Evolutionary conservation across 1,140 invertebrate genomes (phyloP).

Genomic region (Fopius arisanus): DNA sequence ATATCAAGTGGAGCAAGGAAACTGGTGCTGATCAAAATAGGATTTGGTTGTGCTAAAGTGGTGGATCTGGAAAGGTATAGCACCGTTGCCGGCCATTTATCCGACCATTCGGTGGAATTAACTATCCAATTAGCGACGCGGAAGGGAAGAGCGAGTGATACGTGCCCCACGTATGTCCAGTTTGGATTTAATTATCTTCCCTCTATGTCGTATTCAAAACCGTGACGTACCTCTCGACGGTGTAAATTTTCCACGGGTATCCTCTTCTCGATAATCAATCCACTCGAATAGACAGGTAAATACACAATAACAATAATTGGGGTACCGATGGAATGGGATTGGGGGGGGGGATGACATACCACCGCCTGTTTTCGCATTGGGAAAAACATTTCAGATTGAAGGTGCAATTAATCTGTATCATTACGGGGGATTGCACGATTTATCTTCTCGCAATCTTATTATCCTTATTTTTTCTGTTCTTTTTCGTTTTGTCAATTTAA

Average conservation of each 20-base stretch:
- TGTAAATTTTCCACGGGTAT: background rate
- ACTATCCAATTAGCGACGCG: slow-evolving; percentile 25
- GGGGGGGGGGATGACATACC: too few relatives aligned
- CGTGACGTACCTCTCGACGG: background rate
- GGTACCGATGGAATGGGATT: background rate
- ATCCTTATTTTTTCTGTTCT: background rate
- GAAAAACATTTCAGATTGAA: too few relatives aligned
- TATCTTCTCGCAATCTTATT: background rate
- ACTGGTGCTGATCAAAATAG: background rate
- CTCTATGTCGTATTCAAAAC: background rate
- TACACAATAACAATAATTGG: background rate
- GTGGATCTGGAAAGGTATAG: background rate
- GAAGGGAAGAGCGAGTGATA: slow-evolving; percentile 16
- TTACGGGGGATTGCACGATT: background rate
- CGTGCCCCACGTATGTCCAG: background rate
- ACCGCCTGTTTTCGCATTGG: too few relatives aligned
- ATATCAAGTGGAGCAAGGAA: background rate
- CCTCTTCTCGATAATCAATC: background rate
- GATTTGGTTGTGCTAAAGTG: background rate
- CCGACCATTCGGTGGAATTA: slow-evolving; percentile 17
- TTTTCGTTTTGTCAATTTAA: background rate
- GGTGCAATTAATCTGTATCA: background rate
- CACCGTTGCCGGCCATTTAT: background rate
- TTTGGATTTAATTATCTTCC: slow-evolving; percentile 10
- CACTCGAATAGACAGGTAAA: background rate